phyloP scores from a whole-genome alignment of 2,797 vertebrate genomes.

The Channallabes apus region DNA sequence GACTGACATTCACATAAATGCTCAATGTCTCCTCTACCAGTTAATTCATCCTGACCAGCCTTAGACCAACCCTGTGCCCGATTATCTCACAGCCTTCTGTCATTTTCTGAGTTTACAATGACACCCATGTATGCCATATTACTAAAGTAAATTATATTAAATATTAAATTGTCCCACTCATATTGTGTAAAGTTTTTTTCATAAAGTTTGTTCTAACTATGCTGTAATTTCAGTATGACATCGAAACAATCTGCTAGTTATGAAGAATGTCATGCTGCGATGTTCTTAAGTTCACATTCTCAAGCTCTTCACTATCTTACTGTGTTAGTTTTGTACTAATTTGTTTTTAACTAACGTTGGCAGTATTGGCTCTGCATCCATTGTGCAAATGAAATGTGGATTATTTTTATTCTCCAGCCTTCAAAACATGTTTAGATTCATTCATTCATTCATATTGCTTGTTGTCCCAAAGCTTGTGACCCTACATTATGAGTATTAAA shows the following conservation, averaged over 20 bases:
- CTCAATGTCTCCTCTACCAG: neutral
- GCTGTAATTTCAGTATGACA: constrained; percentile 21
- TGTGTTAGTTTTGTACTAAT: constrained; percentile 35
- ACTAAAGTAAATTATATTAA: neutral
- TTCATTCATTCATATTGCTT: neutral
- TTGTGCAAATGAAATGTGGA: neutral
- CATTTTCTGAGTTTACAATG: constrained; percentile 63
- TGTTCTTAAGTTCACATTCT: constrained; percentile 19
- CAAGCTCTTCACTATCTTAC: neutral
- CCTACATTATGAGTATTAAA: constrained; percentile 46
- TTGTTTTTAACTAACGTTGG: constrained; percentile 11
- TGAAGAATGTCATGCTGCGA: constrained; percentile 10
- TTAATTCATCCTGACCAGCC: constrained; percentile 28
- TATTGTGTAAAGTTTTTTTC: neutral
- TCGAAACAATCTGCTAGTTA: constrained; percentile 10
- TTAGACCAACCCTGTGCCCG: constrained; percentile 24
- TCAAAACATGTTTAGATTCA: neutral
- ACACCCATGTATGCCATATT: constrained; percentile 33
- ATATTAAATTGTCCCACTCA: neutral
- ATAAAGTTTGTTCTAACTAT: constrained; percentile 5
- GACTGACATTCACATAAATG: constrained; percentile 93
- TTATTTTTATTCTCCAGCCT: constrained; percentile 3
- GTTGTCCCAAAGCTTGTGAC: constrained; percentile 9
- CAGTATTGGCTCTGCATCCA: constrained; percentile 16
- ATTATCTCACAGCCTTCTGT: constrained; percentile 58